These are phyloP conservation scores for Anoncus sp. DNA, from an alignment of 2,888 invertebrate species.

Conservation along the genomic window DNA sequence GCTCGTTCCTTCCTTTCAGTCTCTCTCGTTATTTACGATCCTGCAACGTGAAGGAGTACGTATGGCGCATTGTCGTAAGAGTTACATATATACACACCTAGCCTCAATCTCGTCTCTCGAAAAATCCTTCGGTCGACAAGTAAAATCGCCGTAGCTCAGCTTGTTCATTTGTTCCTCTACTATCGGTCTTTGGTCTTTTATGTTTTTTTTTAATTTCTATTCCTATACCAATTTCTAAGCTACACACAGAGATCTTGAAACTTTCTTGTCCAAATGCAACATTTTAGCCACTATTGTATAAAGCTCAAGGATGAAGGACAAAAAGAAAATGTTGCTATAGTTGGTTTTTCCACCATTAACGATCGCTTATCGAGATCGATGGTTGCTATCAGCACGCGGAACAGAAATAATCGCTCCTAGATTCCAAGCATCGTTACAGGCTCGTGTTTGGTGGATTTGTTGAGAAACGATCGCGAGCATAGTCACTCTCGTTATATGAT, in stretches of 20 bases:
- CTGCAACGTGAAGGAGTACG: slow-evolving; percentile 9
- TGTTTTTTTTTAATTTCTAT: neutral
- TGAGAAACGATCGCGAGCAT: slow-evolving; percentile 23
- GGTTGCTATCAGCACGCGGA: slow-evolving; percentile 38
- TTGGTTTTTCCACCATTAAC: neutral
- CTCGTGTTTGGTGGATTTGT: slow-evolving; percentile 9
- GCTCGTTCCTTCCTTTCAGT: slow-evolving; percentile 4
- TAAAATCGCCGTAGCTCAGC: slow-evolving; percentile 8
- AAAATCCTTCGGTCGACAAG: slow-evolving; percentile 12
- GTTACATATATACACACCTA: slow-evolving; percentile 14
- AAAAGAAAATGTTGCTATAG: slow-evolving; percentile 10
- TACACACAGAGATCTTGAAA: neutral
- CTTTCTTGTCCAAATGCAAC: slow-evolving; percentile 24
- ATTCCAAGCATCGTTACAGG: slow-evolving; percentile 5
- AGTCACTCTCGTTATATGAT: slow-evolving; percentile 47
- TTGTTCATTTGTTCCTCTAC: neutral
- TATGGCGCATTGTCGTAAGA: slow-evolving; percentile 21
- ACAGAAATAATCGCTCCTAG: slow-evolving; percentile 45
- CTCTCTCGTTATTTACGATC: slow-evolving; percentile 46
- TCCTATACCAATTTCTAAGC: neutral
- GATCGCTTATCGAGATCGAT: slow-evolving; percentile 40
- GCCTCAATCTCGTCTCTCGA: neutral
- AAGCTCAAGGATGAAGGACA: slow-evolving; percentile 4
- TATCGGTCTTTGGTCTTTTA: neutral
- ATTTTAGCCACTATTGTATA: slow-evolving; percentile 28